phyloP scores from a whole-genome alignment of 2,797 vertebrate species.

The Molossus alvarezi region DNA sequence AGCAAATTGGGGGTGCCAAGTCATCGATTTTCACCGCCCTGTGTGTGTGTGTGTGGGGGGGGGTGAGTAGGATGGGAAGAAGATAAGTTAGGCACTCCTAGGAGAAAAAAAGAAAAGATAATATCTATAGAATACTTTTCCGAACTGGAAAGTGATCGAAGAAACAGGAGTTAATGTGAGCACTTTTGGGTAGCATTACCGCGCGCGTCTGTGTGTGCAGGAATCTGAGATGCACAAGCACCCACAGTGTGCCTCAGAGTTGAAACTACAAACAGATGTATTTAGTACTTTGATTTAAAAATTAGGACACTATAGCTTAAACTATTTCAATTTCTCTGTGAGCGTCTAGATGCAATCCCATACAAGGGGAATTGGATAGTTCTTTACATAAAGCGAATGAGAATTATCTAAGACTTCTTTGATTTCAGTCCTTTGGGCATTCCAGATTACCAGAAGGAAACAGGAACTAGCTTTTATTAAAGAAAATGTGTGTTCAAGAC shows the following conservation, averaged over 20 bases:
- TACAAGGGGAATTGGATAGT: background rate
- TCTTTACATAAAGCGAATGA: background rate
- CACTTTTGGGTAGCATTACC: background rate
- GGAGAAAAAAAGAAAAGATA: background rate
- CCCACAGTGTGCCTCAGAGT: background rate
- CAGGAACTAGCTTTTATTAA: background rate
- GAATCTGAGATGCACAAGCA: background rate
- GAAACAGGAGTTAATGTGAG: background rate
- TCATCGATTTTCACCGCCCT: constrained; percentile 43
- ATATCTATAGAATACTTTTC: constrained; percentile 20
- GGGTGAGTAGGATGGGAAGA: rapidly evolving
- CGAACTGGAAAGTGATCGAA: background rate
- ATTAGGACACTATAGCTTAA: background rate
- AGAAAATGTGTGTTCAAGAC: background rate
- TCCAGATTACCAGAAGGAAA: background rate
- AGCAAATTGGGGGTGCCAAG: background rate
- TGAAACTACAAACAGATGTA: background rate
- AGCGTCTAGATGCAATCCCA: background rate
- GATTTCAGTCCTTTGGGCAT: background rate
- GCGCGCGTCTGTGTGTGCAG: background rate
- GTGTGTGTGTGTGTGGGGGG: rapidly evolving
- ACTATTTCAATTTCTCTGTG: background rate
- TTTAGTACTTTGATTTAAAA: constrained; percentile 32
- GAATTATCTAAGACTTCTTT: background rate
- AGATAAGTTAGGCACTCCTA: background rate